Base-by-base conservation (phyloP, 2,888 invertebrate species). In the Mamestra brassicae region DNA sequence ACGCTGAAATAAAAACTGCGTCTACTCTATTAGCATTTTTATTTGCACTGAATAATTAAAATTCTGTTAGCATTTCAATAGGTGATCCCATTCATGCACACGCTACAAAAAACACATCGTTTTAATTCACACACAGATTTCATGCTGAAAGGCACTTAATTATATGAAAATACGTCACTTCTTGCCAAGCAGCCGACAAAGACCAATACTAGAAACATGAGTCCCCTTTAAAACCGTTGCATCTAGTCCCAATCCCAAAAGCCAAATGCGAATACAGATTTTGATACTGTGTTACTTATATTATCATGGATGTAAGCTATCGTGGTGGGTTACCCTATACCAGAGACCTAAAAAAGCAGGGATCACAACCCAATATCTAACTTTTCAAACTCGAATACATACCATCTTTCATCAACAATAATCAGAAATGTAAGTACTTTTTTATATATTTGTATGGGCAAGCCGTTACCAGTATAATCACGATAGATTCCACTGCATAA, bases 401-500 rank as follows among this genome's bases (percentile, higher is more conserved):
- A 26, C 36, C 5, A 54, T 34, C 0, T 3, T 54, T n/a, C 15
- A 42, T 26, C 38, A 34, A 60, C 55, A 42, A 10, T 55, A 57
- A 72, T 68, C 77, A 61, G 79, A 80, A 72, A 76, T 70, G 75
- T 34, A 1, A 58, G 34, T 50, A 45, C 13, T n/a, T 26, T 26
- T 26, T 0, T 1, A 13, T 34, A 13, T 42, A 73, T 78, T 58
- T 42, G 64, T 73, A 45, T 58, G n/a, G 15, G 26, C 67, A 34
- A 74, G 15, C 61, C 36, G 52, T 65, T 60, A 54, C 36, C 42
- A 52, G 26, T 67, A 62, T 70, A 80, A 81, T 87, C 79, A 70
- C 65, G 62, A 61, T 58, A 71, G 66, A 87, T 85, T 81, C 80
- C 80, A 78, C 77, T 74, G 75, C 81, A 78, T 78, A 76, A 71